A percentile compares a stretch with the other conserved stretches of the same genome.
These are phyloP conservation scores for Columba livia DNA, from an alignment of 2,113 vertebrate genomes.

Conservation along the genomic window DNA sequence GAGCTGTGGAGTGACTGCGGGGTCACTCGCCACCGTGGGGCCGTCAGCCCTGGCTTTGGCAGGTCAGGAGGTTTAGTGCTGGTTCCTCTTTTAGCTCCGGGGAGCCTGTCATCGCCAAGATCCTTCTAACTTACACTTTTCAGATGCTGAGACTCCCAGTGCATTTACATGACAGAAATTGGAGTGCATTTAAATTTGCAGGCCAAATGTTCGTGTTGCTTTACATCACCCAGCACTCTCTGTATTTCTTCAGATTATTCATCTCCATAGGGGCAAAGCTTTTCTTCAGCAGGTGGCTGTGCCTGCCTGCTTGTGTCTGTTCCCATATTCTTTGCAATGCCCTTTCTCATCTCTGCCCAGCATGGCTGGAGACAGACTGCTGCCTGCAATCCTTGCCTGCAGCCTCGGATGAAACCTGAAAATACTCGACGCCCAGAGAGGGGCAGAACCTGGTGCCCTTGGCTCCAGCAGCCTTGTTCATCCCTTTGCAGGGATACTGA, in stretches of 20 bases:
- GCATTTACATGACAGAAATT: neutral
- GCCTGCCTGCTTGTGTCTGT: neutral
- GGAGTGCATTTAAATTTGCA: neutral
- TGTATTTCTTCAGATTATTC: neutral
- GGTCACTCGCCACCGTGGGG: neutral
- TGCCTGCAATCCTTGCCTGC: neutral
- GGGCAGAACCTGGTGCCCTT: neutral
- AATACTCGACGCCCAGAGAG: neutral
- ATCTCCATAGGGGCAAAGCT: neutral
- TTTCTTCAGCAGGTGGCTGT: neutral
- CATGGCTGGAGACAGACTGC: neutral
- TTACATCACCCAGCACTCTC: neutral
- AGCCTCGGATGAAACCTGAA: neutral
- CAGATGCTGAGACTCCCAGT: neutral
- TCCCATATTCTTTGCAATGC: rapidly evolving
- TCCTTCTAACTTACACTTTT: neutral
- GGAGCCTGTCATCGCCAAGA: neutral
- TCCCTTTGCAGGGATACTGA: neutral
- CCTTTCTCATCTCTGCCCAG: neutral
- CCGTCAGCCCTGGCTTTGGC: neutral
- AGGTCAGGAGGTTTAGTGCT: neutral
- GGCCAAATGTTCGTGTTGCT: neutral
- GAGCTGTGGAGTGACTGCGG: too few species aligned
- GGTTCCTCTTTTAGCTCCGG: neutral
- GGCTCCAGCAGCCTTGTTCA: neutral